These are phyloP conservation scores for Ganaspis sp. DNA, from an alignment of 1,140 invertebrate species.

Conservation along the genomic window DNA sequence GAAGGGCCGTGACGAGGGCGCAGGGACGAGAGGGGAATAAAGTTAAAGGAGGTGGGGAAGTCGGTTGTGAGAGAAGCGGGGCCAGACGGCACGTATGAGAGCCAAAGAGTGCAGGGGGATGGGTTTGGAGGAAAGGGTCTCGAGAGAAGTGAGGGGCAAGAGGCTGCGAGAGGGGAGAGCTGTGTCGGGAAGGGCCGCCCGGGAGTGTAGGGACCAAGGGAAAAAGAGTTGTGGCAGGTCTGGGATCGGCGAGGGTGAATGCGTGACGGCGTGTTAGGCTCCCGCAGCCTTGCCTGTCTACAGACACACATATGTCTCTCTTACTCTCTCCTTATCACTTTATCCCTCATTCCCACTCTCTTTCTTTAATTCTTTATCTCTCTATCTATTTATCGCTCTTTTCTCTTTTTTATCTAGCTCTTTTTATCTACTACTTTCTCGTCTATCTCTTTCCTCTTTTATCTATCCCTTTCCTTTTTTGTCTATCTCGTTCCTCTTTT, in stretches of 20 bases:
- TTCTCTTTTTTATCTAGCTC: too few species aligned
- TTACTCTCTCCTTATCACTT: not conserved
- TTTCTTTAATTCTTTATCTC: constrained; percentile 2
- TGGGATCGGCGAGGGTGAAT: constrained; percentile 71
- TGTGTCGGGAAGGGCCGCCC: constrained; percentile 48
- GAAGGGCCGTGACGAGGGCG: constrained; percentile 58
- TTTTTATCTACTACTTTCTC: constrained; percentile 1
- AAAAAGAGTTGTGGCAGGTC: constrained; percentile 75
- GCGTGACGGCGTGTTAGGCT: constrained; percentile 64
- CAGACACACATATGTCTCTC: constrained; percentile 45
- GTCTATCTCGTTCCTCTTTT: constrained; percentile 21
- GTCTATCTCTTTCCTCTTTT: constrained; percentile 25
- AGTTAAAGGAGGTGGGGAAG: constrained; percentile 43
- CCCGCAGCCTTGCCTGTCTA: constrained; percentile 54
- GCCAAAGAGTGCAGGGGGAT: constrained; percentile 38
- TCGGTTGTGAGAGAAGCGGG: constrained; percentile 46
- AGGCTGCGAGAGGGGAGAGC: constrained; percentile 28
- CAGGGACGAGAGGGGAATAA: constrained; percentile 43
- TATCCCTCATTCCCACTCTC: constrained; percentile 32
- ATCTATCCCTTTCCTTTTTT: constrained; percentile 40
- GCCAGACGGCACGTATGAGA: constrained; percentile 66
- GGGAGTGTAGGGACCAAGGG: constrained; percentile 66
- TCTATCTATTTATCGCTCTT: too few species aligned
- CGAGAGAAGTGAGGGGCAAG: constrained; percentile 33
- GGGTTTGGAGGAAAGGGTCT: constrained; percentile 32